These are phyloP conservation scores for Takifugu flavidus DNA, from an alignment of 2,113 vertebrate species.

Conservation along the genomic window DNA sequence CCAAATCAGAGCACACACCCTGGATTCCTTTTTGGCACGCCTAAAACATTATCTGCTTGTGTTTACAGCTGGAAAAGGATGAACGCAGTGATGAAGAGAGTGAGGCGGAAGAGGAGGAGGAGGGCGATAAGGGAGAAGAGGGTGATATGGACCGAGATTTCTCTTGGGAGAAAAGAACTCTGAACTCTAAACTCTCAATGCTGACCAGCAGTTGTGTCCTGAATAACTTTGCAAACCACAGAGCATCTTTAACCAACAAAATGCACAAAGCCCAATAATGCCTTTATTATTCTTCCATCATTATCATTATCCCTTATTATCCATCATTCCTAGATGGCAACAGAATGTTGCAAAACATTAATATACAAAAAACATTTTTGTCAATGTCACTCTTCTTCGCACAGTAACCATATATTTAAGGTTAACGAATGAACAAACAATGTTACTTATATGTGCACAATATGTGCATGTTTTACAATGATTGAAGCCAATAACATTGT, in stretches of 20 bases:
- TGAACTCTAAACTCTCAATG: conserved; percentile 46
- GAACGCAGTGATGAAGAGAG: conserved; percentile 88
- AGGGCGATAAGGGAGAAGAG: conserved; percentile 73
- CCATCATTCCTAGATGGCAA: too few species aligned
- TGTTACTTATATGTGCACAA: too few species aligned
- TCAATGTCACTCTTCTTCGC: too few species aligned
- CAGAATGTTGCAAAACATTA: too few species aligned
- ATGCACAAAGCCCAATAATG: conserved; percentile 62
- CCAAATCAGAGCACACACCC: neutral
- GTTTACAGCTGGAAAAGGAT: conserved; percentile 83
- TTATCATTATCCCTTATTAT: too few species aligned
- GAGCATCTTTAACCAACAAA: conserved; percentile 36
- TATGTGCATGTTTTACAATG: too few species aligned
- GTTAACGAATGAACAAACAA: too few species aligned
- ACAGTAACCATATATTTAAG: too few species aligned
- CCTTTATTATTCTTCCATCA: too few species aligned
- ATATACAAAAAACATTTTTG: too few species aligned
- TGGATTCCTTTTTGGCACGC: neutral
- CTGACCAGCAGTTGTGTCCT: conserved; percentile 73
- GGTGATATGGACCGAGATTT: conserved; percentile 63
- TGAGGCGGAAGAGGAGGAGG: conserved; percentile 73
- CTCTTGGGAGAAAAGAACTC: conserved; percentile 65
- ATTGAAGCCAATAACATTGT: too few species aligned
- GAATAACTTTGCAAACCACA: conserved; percentile 70
- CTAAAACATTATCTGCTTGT: conserved; percentile 5